Conservation (phyloP, 2,888 invertebrate species). For the Lasiommata megera region DNA sequence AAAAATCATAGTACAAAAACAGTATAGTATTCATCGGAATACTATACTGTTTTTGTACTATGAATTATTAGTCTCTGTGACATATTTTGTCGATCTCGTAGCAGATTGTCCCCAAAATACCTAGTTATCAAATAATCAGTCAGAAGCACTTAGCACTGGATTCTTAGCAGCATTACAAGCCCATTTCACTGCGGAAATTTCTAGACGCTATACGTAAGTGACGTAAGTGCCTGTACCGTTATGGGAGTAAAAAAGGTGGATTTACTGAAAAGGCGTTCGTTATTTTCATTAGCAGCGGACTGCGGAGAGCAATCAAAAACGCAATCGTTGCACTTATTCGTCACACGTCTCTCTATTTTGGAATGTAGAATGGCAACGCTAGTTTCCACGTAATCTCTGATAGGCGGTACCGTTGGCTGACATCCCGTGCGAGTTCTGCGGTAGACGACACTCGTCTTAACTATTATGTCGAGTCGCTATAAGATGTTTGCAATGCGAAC, state of each 20-base stretch:
- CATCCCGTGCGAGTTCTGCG: constrained; percentile 29
- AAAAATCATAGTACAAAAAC: too few relatives aligned
- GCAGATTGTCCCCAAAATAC: too few relatives aligned
- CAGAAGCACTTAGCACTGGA: too few relatives aligned
- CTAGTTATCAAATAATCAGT: too few relatives aligned
- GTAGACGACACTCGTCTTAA: constrained; percentile 1
- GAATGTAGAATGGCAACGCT: constrained; percentile 51
- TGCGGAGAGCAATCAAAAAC: constrained; percentile 26
- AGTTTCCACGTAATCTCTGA: constrained; percentile 62
- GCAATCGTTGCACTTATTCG: constrained; percentile 37
- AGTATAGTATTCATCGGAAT: too few relatives aligned
- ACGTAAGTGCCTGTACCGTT: constrained; percentile 22
- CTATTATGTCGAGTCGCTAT: neutral
- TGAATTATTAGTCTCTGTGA: too few relatives aligned
- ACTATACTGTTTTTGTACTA: too few relatives aligned
- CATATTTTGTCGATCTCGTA: too few relatives aligned
- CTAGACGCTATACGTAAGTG: constrained; percentile 13
- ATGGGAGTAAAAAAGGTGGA: constrained; percentile 16
- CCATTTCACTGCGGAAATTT: neutral
- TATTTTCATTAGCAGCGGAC: constrained; percentile 27
- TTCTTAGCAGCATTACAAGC: too few relatives aligned
- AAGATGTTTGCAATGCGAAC: neutral
- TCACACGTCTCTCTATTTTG: constrained; percentile 42
- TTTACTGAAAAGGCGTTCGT: constrained; percentile 24
- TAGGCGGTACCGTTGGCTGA: constrained; percentile 58